Evolutionary conservation across 1,140 invertebrate species (phyloP).

Genomic region (Hycleus cichorii): DNA sequence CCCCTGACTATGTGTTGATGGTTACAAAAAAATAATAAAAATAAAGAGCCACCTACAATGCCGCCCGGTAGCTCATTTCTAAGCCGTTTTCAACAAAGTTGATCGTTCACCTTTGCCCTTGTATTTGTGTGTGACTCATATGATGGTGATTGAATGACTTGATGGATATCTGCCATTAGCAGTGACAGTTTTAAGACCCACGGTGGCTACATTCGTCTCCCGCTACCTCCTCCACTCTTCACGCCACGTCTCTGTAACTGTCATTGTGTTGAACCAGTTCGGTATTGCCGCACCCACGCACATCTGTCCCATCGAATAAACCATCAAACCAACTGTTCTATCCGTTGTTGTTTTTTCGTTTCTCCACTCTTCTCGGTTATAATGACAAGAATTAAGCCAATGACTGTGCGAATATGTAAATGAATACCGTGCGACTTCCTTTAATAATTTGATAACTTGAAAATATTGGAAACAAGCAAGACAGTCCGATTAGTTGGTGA

Average conservation of each 20-base stretch:
- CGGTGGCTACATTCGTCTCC: constrained; percentile 12
- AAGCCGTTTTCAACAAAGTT: not conserved
- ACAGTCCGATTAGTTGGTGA: constrained; percentile 2
- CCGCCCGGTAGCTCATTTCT: constrained; percentile 3
- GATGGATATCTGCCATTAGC: constrained; percentile 42
- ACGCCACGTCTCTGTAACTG: no score
- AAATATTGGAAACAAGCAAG: no score
- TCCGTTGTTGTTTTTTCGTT: no score
- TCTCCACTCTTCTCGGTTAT: no score
- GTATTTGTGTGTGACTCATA: constrained; percentile 30
- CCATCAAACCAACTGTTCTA: constrained; percentile 22
- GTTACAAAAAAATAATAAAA: no score
- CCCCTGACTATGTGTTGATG: constrained; percentile 1
- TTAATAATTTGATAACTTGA: no score
- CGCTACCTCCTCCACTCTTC: not conserved
- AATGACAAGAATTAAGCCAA: no score
- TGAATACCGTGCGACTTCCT: no score
- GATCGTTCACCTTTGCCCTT: constrained; percentile 20
- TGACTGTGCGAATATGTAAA: no score
- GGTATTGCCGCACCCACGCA: constrained; percentile 18
- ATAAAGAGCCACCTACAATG: constrained; percentile 1
- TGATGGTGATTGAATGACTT: constrained; percentile 40
- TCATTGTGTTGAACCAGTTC: no score
- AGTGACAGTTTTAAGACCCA: constrained; percentile 41
- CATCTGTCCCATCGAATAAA: constrained; percentile 19